Percentiles rank a stretch among this genome's conserved stretches.
Conservation (phyloP, 1,140 invertebrate genomes). For the Euborellia annulipes region DNA sequence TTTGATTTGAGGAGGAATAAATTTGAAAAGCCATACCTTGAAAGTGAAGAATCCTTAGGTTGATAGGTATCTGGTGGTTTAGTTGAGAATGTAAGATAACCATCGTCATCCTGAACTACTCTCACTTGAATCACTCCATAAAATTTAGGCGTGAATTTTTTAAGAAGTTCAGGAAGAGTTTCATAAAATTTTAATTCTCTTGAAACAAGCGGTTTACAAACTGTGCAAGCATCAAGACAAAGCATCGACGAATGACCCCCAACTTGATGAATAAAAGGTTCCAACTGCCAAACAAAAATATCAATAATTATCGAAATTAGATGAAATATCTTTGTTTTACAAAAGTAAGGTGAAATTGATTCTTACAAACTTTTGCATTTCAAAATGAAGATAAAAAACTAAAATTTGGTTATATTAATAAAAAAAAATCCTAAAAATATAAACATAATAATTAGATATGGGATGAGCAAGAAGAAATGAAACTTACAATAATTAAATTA, state of each 20-base stretch:
- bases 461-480: too few relatives aligned
- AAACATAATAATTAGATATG: too few relatives aligned
- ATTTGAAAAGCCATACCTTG: constrained; percentile 6
- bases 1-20: background rate
- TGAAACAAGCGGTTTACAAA: constrained; percentile 41
- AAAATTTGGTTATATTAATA: too few relatives aligned
- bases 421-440: too few relatives aligned
- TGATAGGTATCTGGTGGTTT: constrained; percentile 21
- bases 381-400: too few relatives aligned
- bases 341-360: too few relatives aligned
- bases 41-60: constrained; percentile 6
- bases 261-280: constrained; percentile 37
- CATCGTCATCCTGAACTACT: constrained; percentile 26
- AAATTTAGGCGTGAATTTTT: constrained; percentile 36
- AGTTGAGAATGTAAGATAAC: constrained; percentile 32
- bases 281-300: constrained; percentile 15
- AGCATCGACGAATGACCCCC: constrained; percentile 42
- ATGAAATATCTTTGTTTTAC: too few relatives aligned
- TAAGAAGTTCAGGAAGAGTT: constrained; percentile 31
- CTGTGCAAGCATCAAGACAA: constrained; percentile 34
- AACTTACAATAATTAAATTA: too few relatives aligned
- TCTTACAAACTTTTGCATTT: too few relatives aligned
- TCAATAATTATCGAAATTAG: too few relatives aligned
- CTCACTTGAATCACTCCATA: constrained; percentile 24
- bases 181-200: constrained; percentile 39